phyloP scores from a whole-genome alignment of 2,888 invertebrate genomes.

The Aphodius sticticus region DNA sequence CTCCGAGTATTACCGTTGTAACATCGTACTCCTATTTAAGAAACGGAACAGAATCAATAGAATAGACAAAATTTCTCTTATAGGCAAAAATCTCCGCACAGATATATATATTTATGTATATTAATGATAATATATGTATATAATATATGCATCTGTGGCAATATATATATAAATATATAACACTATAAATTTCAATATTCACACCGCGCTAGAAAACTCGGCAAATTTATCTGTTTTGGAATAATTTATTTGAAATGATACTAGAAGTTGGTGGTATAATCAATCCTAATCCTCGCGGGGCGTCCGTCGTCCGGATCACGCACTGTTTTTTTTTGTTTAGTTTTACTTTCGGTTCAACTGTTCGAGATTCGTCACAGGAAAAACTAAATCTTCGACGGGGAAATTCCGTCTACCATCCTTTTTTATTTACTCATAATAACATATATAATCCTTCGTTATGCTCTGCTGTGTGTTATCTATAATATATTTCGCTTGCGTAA shows the following conservation, averaged over 20 bases:
- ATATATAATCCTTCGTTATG: background rate
- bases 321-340: conserved; percentile 8
- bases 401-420: background rate
- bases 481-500: conserved; percentile 14
- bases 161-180: conserved; percentile 18
- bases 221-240: conserved; percentile 17
- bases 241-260: conserved; percentile 26
- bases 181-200: conserved; percentile 16
- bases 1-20: background rate
- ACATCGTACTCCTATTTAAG: background rate
- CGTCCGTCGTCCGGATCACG: conserved; percentile 17
- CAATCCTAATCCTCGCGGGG: conserved; percentile 17
- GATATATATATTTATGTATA: conserved; percentile 5
- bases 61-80: background rate
- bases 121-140: conserved; percentile 15
- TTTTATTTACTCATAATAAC: background rate
- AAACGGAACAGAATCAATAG: background rate
- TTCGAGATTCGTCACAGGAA: background rate
- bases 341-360: background rate
- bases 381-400: conserved; percentile 9
- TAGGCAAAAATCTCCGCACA: background rate
- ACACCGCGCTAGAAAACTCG: conserved; percentile 5
- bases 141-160: conserved; percentile 15
- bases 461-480: conserved; percentile 13
- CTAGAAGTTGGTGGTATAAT: conserved; percentile 23